Conservation (phyloP, 2,797 vertebrate species). For the Ara ararauna region DNA sequence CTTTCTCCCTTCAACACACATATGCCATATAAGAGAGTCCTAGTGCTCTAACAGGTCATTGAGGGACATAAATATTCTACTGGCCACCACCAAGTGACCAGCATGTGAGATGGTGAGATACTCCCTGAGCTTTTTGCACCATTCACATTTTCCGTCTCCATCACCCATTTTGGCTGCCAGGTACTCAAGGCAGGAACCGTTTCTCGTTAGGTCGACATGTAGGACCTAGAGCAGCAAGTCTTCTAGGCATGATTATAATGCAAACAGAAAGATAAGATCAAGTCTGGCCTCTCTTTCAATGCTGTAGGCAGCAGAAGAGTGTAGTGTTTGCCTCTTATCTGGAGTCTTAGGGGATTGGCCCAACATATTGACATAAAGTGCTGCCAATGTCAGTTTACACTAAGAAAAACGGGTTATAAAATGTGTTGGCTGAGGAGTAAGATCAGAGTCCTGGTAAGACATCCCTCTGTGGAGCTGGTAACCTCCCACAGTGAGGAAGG, state of each 20-base stretch:
- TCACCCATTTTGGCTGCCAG: not conserved
- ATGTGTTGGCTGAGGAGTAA: constrained; percentile 23
- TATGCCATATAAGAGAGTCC: not conserved
- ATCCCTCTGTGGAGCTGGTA: not conserved
- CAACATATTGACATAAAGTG: constrained; percentile 55
- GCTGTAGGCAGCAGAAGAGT: constrained; percentile 59
- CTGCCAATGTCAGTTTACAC: constrained; percentile 62
- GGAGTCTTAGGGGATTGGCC: constrained; percentile 56
- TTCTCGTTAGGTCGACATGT: not conserved
- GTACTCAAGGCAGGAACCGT: constrained; percentile 10
- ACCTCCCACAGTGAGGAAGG: not conserved
- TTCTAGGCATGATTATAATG: constrained; percentile 55
- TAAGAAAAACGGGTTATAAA: not conserved
- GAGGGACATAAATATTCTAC: not conserved
- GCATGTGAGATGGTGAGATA: not conserved
- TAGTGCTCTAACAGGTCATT: not conserved
- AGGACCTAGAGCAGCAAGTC: constrained; percentile 26
- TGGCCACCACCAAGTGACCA: not conserved
- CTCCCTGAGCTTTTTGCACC: not conserved
- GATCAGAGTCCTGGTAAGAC: not conserved
- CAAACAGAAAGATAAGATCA: constrained; percentile 62
- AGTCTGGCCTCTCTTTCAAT: constrained; percentile 49
- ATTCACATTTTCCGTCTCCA: not conserved
- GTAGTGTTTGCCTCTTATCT: constrained; percentile 67
- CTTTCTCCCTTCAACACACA: not conserved